These are phyloP conservation scores for Poecilia gillii DNA, from an alignment of 2,797 vertebrate genomes.

Conservation along the genomic window DNA sequence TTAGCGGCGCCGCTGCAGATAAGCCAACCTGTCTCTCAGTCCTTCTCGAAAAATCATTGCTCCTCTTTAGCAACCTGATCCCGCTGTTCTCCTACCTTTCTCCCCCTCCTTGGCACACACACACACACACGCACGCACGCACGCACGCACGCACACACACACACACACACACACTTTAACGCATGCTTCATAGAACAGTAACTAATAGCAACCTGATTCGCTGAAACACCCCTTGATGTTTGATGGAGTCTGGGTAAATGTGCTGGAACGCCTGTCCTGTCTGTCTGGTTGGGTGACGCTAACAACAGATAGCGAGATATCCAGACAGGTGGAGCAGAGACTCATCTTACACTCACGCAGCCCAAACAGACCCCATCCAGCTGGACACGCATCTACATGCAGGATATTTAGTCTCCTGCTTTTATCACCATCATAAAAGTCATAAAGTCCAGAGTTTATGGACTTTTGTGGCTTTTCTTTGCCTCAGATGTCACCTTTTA, in stretches of 20 bases:
- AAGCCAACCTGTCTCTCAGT: slow-evolving; percentile 32
- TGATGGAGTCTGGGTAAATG: slow-evolving; percentile 79
- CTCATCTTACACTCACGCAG: slow-evolving; percentile 53
- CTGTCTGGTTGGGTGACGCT: slow-evolving; percentile 62
- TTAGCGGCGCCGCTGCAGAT: slow-evolving; percentile 14
- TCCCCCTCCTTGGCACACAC: slow-evolving; percentile 30
- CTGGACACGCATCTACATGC: slow-evolving; percentile 11
- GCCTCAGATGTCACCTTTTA: neutral
- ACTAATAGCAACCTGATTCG: slow-evolving; percentile 84
- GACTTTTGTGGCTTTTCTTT: slow-evolving; percentile 38
- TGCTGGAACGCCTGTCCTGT: slow-evolving; percentile 78
- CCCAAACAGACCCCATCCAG: slow-evolving; percentile 18
- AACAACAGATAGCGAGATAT: slow-evolving; percentile 67
- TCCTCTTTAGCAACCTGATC: slow-evolving; percentile 60
- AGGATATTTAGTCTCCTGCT: neutral
- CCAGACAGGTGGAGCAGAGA: slow-evolving; percentile 61
- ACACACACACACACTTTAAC: slow-evolving; percentile 33
- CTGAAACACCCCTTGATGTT: slow-evolving; percentile 79
- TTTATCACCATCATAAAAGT: neutral
- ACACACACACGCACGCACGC: slow-evolving; percentile 35
- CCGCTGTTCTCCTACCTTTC: slow-evolving; percentile 44
- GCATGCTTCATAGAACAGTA: slow-evolving; percentile 79
- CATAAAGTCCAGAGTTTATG: slow-evolving; percentile 18
- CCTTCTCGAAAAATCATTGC: slow-evolving; percentile 49
- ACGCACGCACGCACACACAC: slow-evolving; percentile 41